Percentiles rank a stretch among this genome's conserved stretches.
Evolutionary conservation across 64 coral and sea anemone genomes (phyloP).

Genomic region (Stichodactyla mertensii): DNA sequence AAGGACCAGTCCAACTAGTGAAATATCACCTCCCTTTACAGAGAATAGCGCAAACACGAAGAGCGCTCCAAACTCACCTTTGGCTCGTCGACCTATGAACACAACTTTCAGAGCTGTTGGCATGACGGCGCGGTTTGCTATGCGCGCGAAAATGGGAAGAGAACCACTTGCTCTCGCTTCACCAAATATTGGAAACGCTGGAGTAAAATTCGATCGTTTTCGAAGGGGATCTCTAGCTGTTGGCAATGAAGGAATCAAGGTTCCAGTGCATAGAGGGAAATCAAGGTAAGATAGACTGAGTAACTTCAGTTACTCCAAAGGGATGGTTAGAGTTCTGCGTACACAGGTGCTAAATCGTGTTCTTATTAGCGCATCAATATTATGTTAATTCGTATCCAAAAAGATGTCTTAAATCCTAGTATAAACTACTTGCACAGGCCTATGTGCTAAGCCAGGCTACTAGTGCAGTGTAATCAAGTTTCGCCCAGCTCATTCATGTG

Average conservation of each 20-base stretch:
- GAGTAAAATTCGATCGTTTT: background rate
- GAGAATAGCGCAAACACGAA: background rate
- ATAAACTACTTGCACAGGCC: no score
- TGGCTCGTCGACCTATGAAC: background rate
- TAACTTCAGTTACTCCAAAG: no score
- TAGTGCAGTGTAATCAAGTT: no score
- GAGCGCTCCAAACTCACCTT: slow-evolving; percentile 14
- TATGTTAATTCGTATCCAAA: no score
- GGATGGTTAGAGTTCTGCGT: no score
- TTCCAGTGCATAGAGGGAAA: slow-evolving; percentile 9
- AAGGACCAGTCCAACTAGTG: background rate
- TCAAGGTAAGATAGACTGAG: background rate
- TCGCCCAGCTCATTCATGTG: no score
- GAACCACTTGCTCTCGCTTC: background rate
- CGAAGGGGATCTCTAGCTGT: slow-evolving; percentile 10
- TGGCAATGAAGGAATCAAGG: background rate
- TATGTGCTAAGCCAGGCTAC: no score
- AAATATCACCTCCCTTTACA: background rate
- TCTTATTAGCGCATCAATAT: background rate
- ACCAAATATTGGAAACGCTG: background rate
- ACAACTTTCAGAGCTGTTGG: slow-evolving; percentile 7
- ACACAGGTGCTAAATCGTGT: background rate
- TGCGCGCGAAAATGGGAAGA: background rate
- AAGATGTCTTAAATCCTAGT: no score
- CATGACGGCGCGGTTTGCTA: background rate